Evolutionary conservation across 1,140 invertebrate genomes (phyloP).

Genomic region (Microplitis mediator): DNA sequence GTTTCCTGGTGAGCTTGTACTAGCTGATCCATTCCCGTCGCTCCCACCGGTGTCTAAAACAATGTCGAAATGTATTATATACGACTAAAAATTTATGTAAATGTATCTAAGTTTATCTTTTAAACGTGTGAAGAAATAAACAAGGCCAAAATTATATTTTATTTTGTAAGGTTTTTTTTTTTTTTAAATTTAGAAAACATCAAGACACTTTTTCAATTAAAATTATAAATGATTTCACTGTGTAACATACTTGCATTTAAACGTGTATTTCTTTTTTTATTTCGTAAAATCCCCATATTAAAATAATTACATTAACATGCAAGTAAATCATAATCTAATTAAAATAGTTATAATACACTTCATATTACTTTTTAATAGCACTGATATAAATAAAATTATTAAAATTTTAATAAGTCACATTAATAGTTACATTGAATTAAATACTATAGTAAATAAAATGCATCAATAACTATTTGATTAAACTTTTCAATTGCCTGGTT

Average conservation of each 20-base stretch:
- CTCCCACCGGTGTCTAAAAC: slow-evolving; percentile 63
- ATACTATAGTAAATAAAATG: no score
- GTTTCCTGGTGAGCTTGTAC: slow-evolving; percentile 75
- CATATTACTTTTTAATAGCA: not conserved
- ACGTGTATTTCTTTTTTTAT: slow-evolving; percentile 20
- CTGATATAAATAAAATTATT: no score
- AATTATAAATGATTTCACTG: not conserved
- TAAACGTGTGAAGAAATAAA: not conserved
- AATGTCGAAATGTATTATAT: slow-evolving; percentile 31
- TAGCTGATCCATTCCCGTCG: slow-evolving; percentile 64
- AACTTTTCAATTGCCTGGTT: no score
- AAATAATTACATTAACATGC: not conserved
- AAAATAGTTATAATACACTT: not conserved
- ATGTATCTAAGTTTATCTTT: not conserved
- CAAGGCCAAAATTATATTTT: not conserved
- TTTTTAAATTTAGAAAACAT: no score
- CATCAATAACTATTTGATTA: no score
- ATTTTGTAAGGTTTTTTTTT: no score
- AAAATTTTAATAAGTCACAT: no score
- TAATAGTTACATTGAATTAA: no score
- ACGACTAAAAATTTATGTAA: slow-evolving; percentile 6
- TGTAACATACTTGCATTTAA: slow-evolving; percentile 23
- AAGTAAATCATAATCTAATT: not conserved
- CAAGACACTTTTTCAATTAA: not conserved
- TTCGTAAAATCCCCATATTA: slow-evolving; percentile 26